Conservation (phyloP, 2,113 vertebrate genomes). For the Herpetotheres cachinnans region DNA sequence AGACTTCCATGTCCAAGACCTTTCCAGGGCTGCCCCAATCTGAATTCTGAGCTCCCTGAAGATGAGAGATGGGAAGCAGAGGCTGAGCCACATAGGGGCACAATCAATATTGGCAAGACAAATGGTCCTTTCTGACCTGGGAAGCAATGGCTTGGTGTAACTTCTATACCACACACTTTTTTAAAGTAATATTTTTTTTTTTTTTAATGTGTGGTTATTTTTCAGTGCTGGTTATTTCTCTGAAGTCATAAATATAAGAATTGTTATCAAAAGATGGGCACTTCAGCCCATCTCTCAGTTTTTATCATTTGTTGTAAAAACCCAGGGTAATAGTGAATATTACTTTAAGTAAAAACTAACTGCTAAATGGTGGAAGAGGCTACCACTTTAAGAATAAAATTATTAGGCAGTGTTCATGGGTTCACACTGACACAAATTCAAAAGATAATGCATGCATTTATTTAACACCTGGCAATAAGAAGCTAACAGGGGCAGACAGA, state of each 20-base stretch:
- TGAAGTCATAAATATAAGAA: background rate
- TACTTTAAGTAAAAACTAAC: background rate
- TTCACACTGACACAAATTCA: background rate
- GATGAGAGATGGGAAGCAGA: background rate
- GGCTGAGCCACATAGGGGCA: background rate
- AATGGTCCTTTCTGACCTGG: background rate
- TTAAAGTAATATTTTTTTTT: background rate
- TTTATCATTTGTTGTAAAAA: background rate
- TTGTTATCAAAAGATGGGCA: background rate
- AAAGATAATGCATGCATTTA: background rate
- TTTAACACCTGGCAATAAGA: background rate
- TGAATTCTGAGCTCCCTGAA: background rate
- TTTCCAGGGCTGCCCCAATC: background rate
- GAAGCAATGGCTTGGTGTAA: background rate
- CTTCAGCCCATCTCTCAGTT: background rate
- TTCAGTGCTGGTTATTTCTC: background rate
- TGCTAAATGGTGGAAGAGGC: background rate
- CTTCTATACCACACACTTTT: background rate
- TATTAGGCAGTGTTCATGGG: background rate
- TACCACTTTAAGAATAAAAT: background rate
- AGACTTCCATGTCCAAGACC: background rate
- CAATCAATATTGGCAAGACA: background rate
- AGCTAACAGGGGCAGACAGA: background rate
- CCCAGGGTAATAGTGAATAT: background rate
- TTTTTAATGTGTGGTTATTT: background rate